Percentiles rank a stretch among this genome's conserved stretches.
Evolutionary conservation across 2,888 invertebrate genomes (phyloP).

Genomic region (Acanthosepion pharaonis): DNA sequence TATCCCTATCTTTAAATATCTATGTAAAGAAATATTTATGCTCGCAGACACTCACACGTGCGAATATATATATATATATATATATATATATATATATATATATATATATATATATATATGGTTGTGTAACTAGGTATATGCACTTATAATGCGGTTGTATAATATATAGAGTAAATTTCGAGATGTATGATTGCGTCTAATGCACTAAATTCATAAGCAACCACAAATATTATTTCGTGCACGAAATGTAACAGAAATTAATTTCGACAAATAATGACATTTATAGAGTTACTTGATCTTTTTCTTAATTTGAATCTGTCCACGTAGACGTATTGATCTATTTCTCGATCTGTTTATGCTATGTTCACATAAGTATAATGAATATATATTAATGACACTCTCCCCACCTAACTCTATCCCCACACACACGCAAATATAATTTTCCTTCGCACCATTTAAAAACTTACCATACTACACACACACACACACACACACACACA

Average conservation of each 20-base stretch:
- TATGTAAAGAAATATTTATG: too few species aligned
- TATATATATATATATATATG: not conserved
- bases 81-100: not conserved
- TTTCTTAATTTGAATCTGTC: not conserved
- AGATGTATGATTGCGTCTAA: not conserved
- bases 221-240: not conserved
- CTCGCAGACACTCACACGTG: too few species aligned
- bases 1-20: too few species aligned
- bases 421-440: not conserved
- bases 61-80: not conserved
- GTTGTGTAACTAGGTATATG: not conserved
- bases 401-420: not conserved
- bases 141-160: too few species aligned
- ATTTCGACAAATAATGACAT: not conserved
- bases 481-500: constrained; percentile 4
- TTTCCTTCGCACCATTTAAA: not conserved
- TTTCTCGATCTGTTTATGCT: not conserved
- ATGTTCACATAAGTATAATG: not conserved
- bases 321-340: not conserved
- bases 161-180: too few species aligned
- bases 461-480: not conserved
- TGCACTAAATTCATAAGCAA: not conserved
- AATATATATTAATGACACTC: not conserved
- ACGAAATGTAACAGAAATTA: not conserved
- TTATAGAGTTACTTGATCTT: not conserved